Conservation (phyloP, 2,888 invertebrate species). For the Ectobius pallidus region DNA sequence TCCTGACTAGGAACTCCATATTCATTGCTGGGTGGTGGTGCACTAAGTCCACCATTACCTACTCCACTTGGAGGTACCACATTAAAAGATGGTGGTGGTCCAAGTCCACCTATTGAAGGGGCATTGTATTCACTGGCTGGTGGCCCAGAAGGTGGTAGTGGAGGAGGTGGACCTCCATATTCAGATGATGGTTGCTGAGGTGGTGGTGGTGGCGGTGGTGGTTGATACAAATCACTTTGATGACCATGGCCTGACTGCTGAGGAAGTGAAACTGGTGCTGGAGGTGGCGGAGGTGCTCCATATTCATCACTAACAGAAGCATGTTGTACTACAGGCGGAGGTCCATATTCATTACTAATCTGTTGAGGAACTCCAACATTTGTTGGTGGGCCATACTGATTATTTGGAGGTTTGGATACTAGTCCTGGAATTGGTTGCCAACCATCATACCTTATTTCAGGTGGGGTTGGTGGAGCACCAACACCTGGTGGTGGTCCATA, state of each 20-base stretch:
- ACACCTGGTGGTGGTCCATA: slow-evolving; percentile 58
- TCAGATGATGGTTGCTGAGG: too few species aligned
- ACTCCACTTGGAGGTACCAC: slow-evolving; percentile 52
- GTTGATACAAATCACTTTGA: slow-evolving; percentile 3
- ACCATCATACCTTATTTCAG: slow-evolving; percentile 79
- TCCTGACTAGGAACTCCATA: slow-evolving; percentile 34
- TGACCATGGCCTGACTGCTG: slow-evolving; percentile 20
- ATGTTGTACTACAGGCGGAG: slow-evolving; percentile 30
- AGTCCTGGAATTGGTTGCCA: slow-evolving; percentile 86
- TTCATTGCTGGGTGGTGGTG: slow-evolving; percentile 55
- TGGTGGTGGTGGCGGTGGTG: slow-evolving; percentile 25
- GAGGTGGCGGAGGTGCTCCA: slow-evolving; percentile 40
- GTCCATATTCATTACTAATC: slow-evolving; percentile 42
- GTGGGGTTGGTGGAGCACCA: slow-evolving; percentile 76
- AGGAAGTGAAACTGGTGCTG: slow-evolving; percentile 32
- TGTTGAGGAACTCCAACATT: slow-evolving; percentile 31
- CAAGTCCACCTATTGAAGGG: slow-evolving; percentile 30
- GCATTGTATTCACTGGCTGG: slow-evolving; percentile 29
- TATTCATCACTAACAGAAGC: slow-evolving; percentile 34
- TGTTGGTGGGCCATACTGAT: slow-evolving; percentile 44
- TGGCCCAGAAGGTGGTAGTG: background rate
- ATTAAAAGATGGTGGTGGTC: slow-evolving; percentile 65
- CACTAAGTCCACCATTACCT: slow-evolving; percentile 51
- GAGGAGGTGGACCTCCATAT: slow-evolving; percentile 33
- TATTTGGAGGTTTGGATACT: slow-evolving; percentile 41